Evolutionary conservation across 2,797 vertebrate species (phyloP).

Genomic region (Chanos chanos): DNA sequence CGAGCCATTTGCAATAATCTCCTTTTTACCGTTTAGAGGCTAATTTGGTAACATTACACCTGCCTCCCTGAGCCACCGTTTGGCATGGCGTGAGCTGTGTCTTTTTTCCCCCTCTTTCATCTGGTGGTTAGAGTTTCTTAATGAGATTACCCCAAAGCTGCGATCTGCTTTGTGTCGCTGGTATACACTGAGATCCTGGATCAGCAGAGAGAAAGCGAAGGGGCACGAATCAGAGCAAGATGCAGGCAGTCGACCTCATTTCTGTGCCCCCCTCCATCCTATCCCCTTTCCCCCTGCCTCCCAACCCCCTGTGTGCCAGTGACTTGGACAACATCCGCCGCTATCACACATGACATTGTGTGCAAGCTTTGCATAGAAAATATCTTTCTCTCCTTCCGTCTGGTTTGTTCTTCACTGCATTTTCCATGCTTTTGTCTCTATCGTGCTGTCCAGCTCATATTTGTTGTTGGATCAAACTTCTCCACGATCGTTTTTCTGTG

Average conservation of each 20-base stretch:
- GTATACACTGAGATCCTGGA: constrained; percentile 75
- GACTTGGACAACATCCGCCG: constrained; percentile 74
- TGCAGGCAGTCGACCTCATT: constrained; percentile 69
- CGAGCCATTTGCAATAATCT: constrained; percentile 79
- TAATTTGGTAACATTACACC: constrained; percentile 85
- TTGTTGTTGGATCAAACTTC: constrained; percentile 66
- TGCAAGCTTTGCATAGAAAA: constrained; percentile 80
- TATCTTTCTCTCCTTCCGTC: constrained; percentile 68
- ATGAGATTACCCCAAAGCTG: constrained; percentile 79
- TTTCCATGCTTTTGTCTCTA: constrained; percentile 57
- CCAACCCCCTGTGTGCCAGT: constrained; percentile 32
- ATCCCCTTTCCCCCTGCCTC: not conserved
- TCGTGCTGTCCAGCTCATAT: constrained; percentile 69
- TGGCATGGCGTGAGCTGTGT: constrained; percentile 63
- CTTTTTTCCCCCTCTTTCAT: constrained; percentile 45
- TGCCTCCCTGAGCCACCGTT: constrained; percentile 73
- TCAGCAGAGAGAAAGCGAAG: constrained; percentile 74
- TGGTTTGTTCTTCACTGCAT: constrained; percentile 20
- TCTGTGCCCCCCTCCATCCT: constrained; percentile 52
- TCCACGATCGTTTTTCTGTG: constrained; percentile 8
- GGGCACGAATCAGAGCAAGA: constrained; percentile 67
- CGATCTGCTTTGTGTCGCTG: constrained; percentile 75
- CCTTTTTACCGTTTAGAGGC: constrained; percentile 82
- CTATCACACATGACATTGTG: constrained; percentile 79
- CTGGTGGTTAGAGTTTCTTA: constrained; percentile 78